These are phyloP conservation scores for Montifringilla adamsi DNA, from an alignment of 2,113 vertebrate species.

Conservation along the genomic window DNA sequence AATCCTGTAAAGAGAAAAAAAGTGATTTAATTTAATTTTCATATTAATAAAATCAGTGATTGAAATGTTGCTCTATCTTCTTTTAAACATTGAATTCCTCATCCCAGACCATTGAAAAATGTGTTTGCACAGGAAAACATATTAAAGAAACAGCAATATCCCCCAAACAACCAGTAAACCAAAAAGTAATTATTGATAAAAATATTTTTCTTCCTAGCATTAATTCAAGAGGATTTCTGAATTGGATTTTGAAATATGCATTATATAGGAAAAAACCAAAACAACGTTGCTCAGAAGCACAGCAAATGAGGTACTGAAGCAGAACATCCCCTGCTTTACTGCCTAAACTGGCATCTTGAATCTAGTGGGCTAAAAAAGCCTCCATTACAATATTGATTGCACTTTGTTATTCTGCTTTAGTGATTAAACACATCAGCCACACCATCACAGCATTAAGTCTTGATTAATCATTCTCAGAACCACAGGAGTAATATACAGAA, in stretches of 20 bases:
- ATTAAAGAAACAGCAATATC: background rate
- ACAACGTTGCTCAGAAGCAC: background rate
- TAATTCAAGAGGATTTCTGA: constrained; percentile 1
- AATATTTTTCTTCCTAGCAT: background rate
- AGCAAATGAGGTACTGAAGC: background rate
- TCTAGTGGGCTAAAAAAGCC: background rate
- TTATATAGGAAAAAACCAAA: background rate
- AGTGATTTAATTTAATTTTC: background rate
- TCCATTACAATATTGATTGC: constrained; percentile 53
- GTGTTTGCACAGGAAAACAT: background rate
- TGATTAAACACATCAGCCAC: constrained; percentile 49
- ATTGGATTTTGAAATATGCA: background rate
- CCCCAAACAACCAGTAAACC: background rate
- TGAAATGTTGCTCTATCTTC: background rate
- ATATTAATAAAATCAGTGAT: background rate
- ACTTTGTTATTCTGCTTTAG: constrained; percentile 37
- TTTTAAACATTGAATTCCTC: background rate
- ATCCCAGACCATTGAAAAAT: background rate
- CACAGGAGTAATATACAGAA: background rate
- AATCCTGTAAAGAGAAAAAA: background rate
- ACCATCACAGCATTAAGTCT: background rate
- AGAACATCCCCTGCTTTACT: background rate
- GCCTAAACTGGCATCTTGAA: background rate
- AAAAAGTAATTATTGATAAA: constrained; percentile 37
- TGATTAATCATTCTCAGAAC: constrained; percentile 54